phyloP scores from a whole-genome alignment of 2,797 vertebrate species.

The Urophycis tenuis region DNA sequence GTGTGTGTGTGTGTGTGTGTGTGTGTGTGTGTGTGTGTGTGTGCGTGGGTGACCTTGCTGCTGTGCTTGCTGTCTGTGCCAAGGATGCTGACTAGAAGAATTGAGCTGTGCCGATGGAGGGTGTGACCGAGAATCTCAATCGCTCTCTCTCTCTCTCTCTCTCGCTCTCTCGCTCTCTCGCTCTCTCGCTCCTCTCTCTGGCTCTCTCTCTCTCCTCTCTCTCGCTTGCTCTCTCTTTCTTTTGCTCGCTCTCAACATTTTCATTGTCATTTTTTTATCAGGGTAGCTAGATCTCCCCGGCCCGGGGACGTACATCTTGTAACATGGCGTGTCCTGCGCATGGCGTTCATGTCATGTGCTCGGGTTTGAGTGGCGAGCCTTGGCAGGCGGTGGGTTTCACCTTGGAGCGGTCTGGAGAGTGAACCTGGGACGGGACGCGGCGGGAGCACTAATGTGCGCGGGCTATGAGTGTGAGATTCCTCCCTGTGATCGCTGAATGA shows the following conservation, averaged over 20 bases:
- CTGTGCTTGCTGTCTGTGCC: constrained; percentile 24
- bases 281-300: too few species aligned
- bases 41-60: constrained; percentile 53
- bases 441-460: constrained; percentile 4
- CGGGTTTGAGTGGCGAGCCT: neutral
- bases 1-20: constrained; percentile 10
- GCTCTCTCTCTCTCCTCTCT: too few species aligned
- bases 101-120: neutral
- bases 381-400: neutral
- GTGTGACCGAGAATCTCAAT: neutral
- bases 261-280: too few species aligned
- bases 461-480: constrained; percentile 33
- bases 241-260: too few species aligned
- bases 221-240: too few species aligned
- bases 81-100: constrained; percentile 56
- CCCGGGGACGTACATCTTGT: neutral
- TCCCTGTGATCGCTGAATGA: constrained; percentile 42
- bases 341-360: neutral
- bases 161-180: too few species aligned
- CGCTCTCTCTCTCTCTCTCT: neutral
- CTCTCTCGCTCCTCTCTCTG: too few species aligned
- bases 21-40: constrained; percentile 6
- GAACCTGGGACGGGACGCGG: neutral
- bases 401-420: neutral
- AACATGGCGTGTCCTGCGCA: neutral